Percentiles rank a stretch among this genome's conserved stretches.
Conservation (phyloP, 2,113 vertebrate genomes). For the Chaetops frenatus region DNA sequence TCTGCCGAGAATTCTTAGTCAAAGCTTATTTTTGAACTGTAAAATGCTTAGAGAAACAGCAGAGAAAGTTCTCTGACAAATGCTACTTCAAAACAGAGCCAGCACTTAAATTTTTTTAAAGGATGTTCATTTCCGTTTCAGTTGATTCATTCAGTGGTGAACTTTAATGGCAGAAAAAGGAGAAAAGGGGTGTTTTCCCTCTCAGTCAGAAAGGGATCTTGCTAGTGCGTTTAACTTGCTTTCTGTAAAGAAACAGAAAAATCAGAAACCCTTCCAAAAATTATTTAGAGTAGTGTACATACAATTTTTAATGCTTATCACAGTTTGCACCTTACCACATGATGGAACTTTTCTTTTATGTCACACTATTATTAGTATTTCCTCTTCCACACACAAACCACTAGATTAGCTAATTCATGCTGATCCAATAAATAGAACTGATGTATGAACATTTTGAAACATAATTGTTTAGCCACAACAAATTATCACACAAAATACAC, state of each 20-base stretch:
- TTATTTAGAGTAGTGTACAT: neutral
- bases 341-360: neutral
- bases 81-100: neutral
- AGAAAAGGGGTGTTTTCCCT: neutral
- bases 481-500: neutral
- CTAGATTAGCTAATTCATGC: neutral
- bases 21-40: conserved; percentile 17
- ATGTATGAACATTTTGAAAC: neutral
- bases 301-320: neutral
- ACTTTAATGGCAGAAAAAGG: neutral
- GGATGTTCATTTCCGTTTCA: neutral
- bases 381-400: neutral
- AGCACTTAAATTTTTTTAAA: neutral
- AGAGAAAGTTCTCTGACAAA: conserved; percentile 11
- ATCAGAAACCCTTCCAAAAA: neutral
- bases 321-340: neutral
- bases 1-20: conserved; percentile 42
- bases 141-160: neutral
- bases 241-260: neutral
- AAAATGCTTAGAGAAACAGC: neutral
- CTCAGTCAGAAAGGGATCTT: neutral
- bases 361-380: neutral
- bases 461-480: neutral
- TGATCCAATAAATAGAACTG: neutral
- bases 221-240: neutral